phyloP scores from a whole-genome alignment of 2,113 vertebrate genomes.

The Notarius quadriscutis region DNA sequence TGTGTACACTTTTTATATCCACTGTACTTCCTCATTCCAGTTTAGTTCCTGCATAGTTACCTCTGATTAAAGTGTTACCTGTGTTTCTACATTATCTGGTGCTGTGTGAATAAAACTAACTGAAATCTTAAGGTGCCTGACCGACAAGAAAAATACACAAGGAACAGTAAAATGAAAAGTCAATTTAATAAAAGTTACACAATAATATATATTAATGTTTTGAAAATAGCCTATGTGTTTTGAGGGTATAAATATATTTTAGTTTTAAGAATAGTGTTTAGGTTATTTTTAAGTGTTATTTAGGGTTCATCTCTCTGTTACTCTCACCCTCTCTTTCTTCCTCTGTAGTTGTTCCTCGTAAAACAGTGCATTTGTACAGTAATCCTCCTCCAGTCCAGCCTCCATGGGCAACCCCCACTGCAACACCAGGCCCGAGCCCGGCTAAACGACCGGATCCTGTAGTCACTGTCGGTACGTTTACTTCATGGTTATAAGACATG shows the following conservation, averaged over 20 bases:
- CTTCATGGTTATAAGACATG: neutral
- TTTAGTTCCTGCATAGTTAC: no score
- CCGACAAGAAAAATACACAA: neutral
- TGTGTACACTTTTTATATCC: no score
- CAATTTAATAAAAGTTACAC: neutral
- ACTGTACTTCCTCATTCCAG: no score
- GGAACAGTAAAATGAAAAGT: neutral
- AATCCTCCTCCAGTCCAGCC: neutral
- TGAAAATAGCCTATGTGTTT: neutral
- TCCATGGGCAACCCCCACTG: neutral
- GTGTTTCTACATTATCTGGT: neutral
- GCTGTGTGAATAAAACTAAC: neutral
- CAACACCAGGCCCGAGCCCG: neutral
- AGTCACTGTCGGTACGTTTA: slow-evolving; percentile 8
- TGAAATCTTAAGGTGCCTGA: neutral
- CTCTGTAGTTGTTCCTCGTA: neutral
- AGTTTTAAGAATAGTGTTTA: neutral
- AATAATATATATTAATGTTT: neutral
- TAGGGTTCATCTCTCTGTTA: no score
- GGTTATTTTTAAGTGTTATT: neutral
- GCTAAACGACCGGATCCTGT: neutral
- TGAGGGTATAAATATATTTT: neutral
- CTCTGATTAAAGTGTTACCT: neutral
- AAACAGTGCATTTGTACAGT: neutral
- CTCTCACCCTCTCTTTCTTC: neutral